These are phyloP conservation scores for Hippocampus comes DNA, from an alignment of 2,113 vertebrate genomes.

Conservation along the genomic window DNA sequence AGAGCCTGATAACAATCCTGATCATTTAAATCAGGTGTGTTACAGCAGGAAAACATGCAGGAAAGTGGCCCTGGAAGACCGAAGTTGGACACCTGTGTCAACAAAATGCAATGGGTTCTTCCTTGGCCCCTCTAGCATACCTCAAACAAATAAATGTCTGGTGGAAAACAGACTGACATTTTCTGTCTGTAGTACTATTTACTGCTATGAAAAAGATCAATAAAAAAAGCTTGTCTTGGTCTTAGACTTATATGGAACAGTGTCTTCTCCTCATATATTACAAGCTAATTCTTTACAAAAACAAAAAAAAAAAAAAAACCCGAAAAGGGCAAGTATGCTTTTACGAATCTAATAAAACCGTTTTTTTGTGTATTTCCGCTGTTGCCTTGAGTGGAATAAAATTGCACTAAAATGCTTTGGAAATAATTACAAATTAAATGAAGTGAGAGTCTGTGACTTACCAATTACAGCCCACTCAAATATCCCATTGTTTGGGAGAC, in stretches of 20 bases:
- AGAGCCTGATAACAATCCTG: too few relatives aligned
- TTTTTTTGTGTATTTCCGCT: conserved; percentile 49
- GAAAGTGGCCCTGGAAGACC: too few relatives aligned
- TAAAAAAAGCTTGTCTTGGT: background rate
- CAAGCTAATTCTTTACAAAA: background rate
- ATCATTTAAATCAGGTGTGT: too few relatives aligned
- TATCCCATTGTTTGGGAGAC: conserved; percentile 31
- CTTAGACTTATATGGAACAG: background rate
- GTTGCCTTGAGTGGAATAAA: conserved; percentile 39
- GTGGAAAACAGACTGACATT: background rate
- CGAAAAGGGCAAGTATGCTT: background rate
- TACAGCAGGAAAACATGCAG: too few relatives aligned
- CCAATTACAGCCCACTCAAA: conserved; percentile 35
- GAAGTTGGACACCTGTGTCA: background rate
- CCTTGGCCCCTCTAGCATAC: background rate
- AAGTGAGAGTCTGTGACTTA: conserved; percentile 35
- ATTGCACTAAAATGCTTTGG: conserved; percentile 24
- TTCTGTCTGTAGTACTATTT: background rate
- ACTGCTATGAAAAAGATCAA: background rate
- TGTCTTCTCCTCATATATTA: background rate
- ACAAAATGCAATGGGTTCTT: background rate
- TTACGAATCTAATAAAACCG: background rate
- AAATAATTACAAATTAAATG: conserved; percentile 54
- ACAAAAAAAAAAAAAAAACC: background rate
- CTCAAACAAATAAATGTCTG: background rate